phyloP scores from a whole-genome alignment of 2,113 vertebrate species.

The Indri indri region DNA sequence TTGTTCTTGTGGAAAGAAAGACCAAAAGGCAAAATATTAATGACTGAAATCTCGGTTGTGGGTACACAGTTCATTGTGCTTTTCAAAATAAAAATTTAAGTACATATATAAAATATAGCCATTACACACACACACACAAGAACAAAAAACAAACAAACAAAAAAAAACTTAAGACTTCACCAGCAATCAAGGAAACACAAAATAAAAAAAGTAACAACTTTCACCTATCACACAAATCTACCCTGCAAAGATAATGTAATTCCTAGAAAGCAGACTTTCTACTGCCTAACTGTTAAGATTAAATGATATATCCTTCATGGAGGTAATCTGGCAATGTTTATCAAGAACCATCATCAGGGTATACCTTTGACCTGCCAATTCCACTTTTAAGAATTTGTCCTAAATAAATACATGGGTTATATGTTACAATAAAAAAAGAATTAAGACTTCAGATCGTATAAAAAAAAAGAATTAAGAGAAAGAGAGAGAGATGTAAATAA shows the following conservation, averaged over 20 bases:
- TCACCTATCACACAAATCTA: background rate
- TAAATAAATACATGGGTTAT: background rate
- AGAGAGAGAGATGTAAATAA: background rate
- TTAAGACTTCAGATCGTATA: background rate
- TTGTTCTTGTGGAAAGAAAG: background rate
- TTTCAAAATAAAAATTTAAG: background rate
- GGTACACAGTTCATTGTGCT: background rate
- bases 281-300: background rate
- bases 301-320: background rate
- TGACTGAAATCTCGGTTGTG: background rate
- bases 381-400: background rate
- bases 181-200: conserved; percentile 22
- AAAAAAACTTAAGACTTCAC: background rate
- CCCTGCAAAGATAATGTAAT: background rate
- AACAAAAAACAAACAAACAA: background rate
- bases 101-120: background rate
- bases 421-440: background rate
- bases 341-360: background rate
- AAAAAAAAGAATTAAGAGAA: background rate
- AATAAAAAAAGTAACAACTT: background rate
- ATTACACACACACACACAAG: background rate
- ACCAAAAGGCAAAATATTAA: background rate
- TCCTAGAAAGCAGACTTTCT: background rate
- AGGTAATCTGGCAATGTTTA: background rate
- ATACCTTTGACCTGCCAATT: background rate